Percentiles rank a stretch among this genome's conserved stretches.
Evolutionary conservation across 2,888 invertebrate genomes (phyloP).

Genomic region (Parochlus steinenii): DNA sequence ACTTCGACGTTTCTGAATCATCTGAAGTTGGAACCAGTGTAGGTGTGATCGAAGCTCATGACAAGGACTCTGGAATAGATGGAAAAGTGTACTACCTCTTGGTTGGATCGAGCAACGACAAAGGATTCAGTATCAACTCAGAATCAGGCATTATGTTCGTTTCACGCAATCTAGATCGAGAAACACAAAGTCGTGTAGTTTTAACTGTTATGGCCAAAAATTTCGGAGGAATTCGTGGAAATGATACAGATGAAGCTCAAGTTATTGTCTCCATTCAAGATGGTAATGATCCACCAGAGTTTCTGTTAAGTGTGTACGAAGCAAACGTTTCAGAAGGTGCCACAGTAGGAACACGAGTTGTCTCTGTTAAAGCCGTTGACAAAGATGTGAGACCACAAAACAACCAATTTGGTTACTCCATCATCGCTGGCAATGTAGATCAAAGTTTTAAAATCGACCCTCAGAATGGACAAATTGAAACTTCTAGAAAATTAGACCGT

Average conservation of each 20-base stretch:
- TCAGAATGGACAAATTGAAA: constrained; percentile 67
- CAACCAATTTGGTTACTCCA: constrained; percentile 81
- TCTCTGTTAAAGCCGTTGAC: constrained; percentile 71
- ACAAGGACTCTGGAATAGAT: constrained; percentile 76
- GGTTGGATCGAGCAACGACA: constrained; percentile 82
- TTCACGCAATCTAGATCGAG: constrained; percentile 63
- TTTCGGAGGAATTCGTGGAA: constrained; percentile 80
- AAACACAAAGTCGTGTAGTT: constrained; percentile 77
- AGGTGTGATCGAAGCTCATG: constrained; percentile 73
- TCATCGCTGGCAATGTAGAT: constrained; percentile 65
- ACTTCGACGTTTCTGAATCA: constrained; percentile 85
- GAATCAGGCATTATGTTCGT: constrained; percentile 74
- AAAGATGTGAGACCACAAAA: constrained; percentile 82
- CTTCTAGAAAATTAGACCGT: constrained; percentile 57
- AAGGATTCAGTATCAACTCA: constrained; percentile 72
- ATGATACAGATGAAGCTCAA: constrained; percentile 90
- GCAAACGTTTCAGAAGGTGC: constrained; percentile 69
- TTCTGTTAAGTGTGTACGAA: constrained; percentile 61
- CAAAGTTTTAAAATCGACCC: constrained; percentile 80
- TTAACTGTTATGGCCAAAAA: constrained; percentile 90
- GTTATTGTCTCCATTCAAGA: constrained; percentile 88
- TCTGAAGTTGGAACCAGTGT: constrained; percentile 72
- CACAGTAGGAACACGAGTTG: constrained; percentile 50
- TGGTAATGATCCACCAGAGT: constrained; percentile 92
- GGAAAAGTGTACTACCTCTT: constrained; percentile 82